A percentile compares a stretch with the other conserved stretches of the same genome.
Conservation (phyloP, 2,797 vertebrate species). For the Acrocephalus scirpaceus region DNA sequence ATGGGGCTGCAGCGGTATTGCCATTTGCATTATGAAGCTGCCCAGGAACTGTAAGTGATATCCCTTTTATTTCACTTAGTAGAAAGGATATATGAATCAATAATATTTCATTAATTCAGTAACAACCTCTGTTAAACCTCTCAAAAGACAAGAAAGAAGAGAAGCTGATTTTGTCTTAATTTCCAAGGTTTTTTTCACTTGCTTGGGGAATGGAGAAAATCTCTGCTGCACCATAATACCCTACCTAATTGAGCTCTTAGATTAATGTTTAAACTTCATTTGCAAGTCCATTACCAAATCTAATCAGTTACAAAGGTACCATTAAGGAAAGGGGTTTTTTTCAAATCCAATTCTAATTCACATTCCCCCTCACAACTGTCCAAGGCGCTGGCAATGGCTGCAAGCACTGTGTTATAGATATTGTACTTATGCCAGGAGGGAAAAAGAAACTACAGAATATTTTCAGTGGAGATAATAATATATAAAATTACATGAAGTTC, state of each 20-base stretch:
- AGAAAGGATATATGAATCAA: slow-evolving; percentile 34
- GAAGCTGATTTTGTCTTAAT: slow-evolving; percentile 49
- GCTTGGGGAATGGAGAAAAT: slow-evolving; percentile 27
- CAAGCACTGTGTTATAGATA: neutral
- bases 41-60: neutral
- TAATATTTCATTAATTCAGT: slow-evolving; percentile 62
- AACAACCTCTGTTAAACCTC: slow-evolving; percentile 48
- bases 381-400: neutral
- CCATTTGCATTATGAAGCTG: neutral
- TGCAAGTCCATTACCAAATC: slow-evolving; percentile 69
- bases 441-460: slow-evolving; percentile 1
- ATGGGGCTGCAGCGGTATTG: neutral
- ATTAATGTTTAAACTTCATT: slow-evolving; percentile 72
- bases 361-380: neutral
- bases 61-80: neutral
- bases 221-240: slow-evolving; percentile 36
- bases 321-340: slow-evolving; percentile 34
- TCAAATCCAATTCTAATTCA: slow-evolving; percentile 11
- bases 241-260: slow-evolving; percentile 59
- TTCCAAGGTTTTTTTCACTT: slow-evolving; percentile 32
- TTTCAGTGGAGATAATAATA: neutral
- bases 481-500: neutral
- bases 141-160: slow-evolving; percentile 43
- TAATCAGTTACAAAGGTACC: slow-evolving; percentile 58
- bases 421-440: neutral